Percentiles rank a stretch among this genome's conserved stretches.
Conservation (phyloP, 2,113 vertebrate genomes). For the Toxostoma redivivum region DNA sequence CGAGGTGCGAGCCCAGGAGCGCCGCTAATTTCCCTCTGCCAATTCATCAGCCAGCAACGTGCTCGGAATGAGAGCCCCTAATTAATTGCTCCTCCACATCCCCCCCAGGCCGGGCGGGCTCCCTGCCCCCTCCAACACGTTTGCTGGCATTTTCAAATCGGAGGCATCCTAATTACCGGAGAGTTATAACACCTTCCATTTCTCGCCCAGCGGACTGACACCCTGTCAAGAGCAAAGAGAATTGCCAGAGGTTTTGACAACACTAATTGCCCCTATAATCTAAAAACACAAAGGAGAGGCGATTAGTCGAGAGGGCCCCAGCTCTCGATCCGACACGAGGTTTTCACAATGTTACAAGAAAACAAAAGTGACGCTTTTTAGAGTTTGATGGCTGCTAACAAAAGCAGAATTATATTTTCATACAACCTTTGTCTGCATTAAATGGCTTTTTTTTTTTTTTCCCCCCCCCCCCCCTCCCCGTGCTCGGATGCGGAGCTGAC, state of each 20-base stretch:
- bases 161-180: conserved; percentile 73
- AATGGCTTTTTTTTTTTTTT: conserved; percentile 11
- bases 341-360: conserved; percentile 75
- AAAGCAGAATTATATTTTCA: conserved; percentile 75
- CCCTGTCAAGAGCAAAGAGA: conserved; percentile 75
- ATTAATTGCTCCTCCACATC: conserved; percentile 62
- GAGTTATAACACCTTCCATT: conserved; percentile 76
- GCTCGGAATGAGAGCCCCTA: conserved; percentile 67
- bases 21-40: conserved; percentile 39
- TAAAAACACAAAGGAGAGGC: conserved; percentile 76
- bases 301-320: conserved; percentile 72
- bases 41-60: conserved; percentile 59
- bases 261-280: conserved; percentile 76
- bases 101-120: not conserved
- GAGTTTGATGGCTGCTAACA: conserved; percentile 74
- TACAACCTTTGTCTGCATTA: conserved; percentile 72
- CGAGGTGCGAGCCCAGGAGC: not conserved
- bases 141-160: conserved; percentile 69
- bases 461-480: fast-evolving
- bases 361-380: conserved; percentile 73
- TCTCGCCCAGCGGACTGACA: conserved; percentile 71
- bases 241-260: conserved; percentile 76
- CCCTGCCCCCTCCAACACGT: conserved; percentile 45
- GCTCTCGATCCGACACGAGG: conserved; percentile 73
- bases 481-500: not conserved